Percentiles rank a stretch among this genome's conserved stretches.
Evolutionary conservation across 1,140 invertebrate species (phyloP).

Genomic region (Caenorhabditis latens): DNA sequence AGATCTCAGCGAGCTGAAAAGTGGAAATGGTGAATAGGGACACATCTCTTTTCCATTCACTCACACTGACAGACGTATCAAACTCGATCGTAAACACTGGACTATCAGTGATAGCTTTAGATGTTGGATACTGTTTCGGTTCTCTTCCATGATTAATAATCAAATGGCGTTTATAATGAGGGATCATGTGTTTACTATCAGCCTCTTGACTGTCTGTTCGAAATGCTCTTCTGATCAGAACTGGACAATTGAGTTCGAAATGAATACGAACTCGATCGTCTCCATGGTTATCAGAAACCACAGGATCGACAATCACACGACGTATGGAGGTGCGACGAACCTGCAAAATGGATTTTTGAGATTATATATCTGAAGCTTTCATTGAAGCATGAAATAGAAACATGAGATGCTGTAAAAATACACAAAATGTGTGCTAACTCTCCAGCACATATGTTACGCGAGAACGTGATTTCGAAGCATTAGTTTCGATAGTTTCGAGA

Average conservation of each 20-base stretch:
- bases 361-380: too few species aligned
- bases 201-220: background rate
- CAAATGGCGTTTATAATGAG: background rate
- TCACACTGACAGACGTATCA: constrained; percentile 21
- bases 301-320: constrained; percentile 48
- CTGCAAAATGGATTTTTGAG: constrained; percentile 11
- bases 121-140: constrained; percentile 23
- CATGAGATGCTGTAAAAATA: too few species aligned
- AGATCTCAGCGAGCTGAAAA: constrained; percentile 36
- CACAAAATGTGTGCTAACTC: too few species aligned
- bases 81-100: constrained; percentile 53
- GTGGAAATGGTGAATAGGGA: background rate
- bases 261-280: constrained; percentile 17
- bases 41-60: background rate
- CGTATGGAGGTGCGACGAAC: constrained; percentile 19
- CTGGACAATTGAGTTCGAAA: constrained; percentile 55
- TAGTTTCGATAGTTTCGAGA: too few species aligned
- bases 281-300: constrained; percentile 6
- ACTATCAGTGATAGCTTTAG: constrained; percentile 28
- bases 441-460: too few species aligned
- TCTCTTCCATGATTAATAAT: constrained; percentile 39
- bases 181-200: background rate
- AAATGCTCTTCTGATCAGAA: constrained; percentile 47
- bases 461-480: too few species aligned
- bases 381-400: too few species aligned